These are phyloP conservation scores for Trachelus iudaicus DNA, from an alignment of 2,888 invertebrate species.

Conservation along the genomic window DNA sequence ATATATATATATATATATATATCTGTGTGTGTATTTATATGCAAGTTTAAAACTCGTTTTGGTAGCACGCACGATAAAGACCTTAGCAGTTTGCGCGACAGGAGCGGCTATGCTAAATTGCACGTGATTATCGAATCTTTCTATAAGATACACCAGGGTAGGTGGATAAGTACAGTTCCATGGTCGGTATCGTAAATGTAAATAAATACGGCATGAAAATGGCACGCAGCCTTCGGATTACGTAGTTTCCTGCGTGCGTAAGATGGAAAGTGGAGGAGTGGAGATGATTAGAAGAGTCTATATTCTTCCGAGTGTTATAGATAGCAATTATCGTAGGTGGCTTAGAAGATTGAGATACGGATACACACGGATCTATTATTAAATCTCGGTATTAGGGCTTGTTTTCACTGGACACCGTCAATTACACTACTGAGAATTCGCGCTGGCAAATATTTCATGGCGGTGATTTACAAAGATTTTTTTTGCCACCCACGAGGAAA, in stretches of 20 bases:
- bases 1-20: too few species aligned
- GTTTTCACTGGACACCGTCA: not conserved
- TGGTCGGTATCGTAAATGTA: not conserved
- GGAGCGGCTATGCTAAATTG: not conserved
- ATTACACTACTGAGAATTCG: not conserved
- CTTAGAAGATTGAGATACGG: not conserved
- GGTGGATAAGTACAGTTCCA: not conserved
- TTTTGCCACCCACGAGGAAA: not conserved
- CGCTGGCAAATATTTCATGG: not conserved
- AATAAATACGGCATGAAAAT: not conserved
- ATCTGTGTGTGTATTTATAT: not conserved
- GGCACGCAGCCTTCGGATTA: not conserved
- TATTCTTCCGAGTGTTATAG: not conserved
- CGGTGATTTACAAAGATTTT: not conserved
- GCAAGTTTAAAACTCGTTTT: not conserved
- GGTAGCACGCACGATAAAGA: not conserved
- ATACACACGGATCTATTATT: not conserved
- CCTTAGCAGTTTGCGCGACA: not conserved
- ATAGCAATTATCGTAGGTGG: not conserved
- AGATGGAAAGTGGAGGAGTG: not conserved
- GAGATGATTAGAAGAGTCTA: not conserved
- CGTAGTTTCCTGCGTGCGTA: not conserved
- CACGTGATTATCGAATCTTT: not conserved
- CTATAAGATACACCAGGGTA: not conserved
- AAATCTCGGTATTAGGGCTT: not conserved